Evolutionary conservation across 2,113 vertebrate genomes (phyloP).

Genomic region (Girardinichthys multiradiatus): DNA sequence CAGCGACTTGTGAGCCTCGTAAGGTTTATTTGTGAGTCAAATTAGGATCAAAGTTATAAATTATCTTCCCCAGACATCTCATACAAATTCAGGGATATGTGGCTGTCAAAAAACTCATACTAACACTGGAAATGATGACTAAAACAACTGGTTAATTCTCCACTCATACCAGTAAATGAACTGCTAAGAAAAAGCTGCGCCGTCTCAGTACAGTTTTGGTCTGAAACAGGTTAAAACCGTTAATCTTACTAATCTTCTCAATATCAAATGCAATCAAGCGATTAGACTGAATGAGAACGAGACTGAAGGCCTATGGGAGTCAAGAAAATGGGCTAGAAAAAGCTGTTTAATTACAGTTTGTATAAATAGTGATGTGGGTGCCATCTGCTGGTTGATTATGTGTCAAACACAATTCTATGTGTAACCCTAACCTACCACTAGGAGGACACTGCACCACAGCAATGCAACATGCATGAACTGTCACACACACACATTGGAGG

Average conservation of each 20-base stretch:
- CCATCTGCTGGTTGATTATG: slow-evolving; percentile 69
- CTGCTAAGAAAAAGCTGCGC: background rate
- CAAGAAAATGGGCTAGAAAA: background rate
- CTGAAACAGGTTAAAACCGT: background rate
- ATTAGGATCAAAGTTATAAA: slow-evolving; percentile 1
- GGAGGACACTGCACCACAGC: slow-evolving; percentile 31
- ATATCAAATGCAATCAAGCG: background rate
- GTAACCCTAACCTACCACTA: slow-evolving; percentile 23
- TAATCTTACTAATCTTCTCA: background rate
- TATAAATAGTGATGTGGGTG: slow-evolving; percentile 35
- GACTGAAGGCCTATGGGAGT: background rate
- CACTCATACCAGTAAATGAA: background rate
- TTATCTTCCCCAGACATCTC: background rate
- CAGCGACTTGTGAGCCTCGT: slow-evolving; percentile 10
- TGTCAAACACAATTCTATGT: background rate
- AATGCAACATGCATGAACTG: background rate
- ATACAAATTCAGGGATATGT: slow-evolving; percentile 11
- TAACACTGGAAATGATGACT: slow-evolving; percentile 2
- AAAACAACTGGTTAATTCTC: slow-evolving; percentile 4
- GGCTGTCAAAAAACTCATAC: slow-evolving; percentile 7
- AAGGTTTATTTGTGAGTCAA: slow-evolving; percentile 17
- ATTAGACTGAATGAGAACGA: no score
- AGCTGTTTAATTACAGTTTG: background rate
- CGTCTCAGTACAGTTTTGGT: no score
- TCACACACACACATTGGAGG: background rate